Evolutionary conservation across 2,888 invertebrate genomes (phyloP), one percentile per base, ranked within the genome.

Genomic region (Taphrorychus bicolor): DNA sequence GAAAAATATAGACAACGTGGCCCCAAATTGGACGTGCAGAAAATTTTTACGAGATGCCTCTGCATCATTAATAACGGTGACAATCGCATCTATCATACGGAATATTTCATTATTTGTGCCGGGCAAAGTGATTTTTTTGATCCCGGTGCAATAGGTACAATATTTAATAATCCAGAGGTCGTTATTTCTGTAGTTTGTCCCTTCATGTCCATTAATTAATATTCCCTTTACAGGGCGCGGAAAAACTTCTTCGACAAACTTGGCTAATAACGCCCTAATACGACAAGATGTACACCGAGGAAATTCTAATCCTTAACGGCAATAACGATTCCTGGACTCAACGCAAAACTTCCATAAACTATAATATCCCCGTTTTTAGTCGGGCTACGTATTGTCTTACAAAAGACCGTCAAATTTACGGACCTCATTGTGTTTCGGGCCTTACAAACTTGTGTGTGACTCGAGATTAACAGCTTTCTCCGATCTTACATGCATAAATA

Each of bases 401-500:
- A 61, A 65, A 69, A 65, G 65, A 61, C 69, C 69, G 62, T 69
- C 69, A 69, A 69, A 69, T 69, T 69, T 69, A 66, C 69, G 61
- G 67, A 67, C 67, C 59, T 67, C 62, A 67, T 67, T 67, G 67
- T 67, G 59, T 67, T 62, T 62, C 53, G 67, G 54, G 66, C 62
- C 67, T 67, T 62, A 67, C 62, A 67, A 67, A 67, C 67, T 67
- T 69, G 65, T 69, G 69, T 69, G 65, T 65, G 69, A 65, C 61
- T 65, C 63, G 59, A 69, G 69, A 69, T 69, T 69, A 69, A 69
- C 69, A 65, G 61, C 69, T 66, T 65, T 65, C 64, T 56, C 58
- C 65, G 61, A 69, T 69, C 69, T 69, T 69, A 69, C 62, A 69
- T 69, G 65, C 69, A 69, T 66, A 66, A 65, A 69, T 69, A 68